Base-by-base conservation (phyloP, 2,797 vertebrate genomes). In the Sciaenops ocellatus region DNA sequence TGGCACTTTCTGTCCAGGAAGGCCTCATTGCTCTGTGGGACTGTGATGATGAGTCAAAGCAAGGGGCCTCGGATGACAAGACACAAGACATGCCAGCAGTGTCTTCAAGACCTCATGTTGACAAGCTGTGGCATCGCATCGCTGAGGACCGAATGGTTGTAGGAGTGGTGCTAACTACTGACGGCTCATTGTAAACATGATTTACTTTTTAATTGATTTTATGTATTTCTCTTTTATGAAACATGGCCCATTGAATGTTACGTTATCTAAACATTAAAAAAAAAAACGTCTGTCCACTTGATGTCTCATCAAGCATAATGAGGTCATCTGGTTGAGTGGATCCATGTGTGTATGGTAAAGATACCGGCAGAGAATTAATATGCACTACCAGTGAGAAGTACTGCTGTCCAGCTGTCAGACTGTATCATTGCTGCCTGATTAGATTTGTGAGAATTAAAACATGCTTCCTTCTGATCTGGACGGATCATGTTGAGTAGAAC, bases 21-120 rank as follows among this genome's bases (percentile, higher is more conserved):
- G 93, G 91, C 74, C 96, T 99, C 79, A 90, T 96, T 71, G 94
- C 95, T 91, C 95, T 99, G 80, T 98, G 96, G 96, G 96, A 97
- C 89, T 93, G 96, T 50, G 93, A 93, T 79, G 95, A 95, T 79
- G 92, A 94, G 75, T 90, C 90, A 81, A 87, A 85, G 55, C 83
- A 89, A 55, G 86, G 94, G 57, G 57, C 80, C 51, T 34, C 62
- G 12, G 71, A 86, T 72, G 86, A 75, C 0, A 71, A 89, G 90
- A 90, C 62, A 67, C 84, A 79, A 78, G 87, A 87, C 22, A 41
- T 69, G 78, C 76, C 89, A 68, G 73, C 66, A 6, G 59, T 90
- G 78, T 84, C 88, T 76, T 87, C 92, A 79, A 87, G 91, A 84
- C 91, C 95, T 72, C 85, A 93, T 79, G 83, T 95, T 82, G 93